Evolutionary conservation across 2,797 vertebrate genomes (phyloP), one percentile per base, ranked within the genome.

Genomic region (Lepus oiostolus): DNA sequence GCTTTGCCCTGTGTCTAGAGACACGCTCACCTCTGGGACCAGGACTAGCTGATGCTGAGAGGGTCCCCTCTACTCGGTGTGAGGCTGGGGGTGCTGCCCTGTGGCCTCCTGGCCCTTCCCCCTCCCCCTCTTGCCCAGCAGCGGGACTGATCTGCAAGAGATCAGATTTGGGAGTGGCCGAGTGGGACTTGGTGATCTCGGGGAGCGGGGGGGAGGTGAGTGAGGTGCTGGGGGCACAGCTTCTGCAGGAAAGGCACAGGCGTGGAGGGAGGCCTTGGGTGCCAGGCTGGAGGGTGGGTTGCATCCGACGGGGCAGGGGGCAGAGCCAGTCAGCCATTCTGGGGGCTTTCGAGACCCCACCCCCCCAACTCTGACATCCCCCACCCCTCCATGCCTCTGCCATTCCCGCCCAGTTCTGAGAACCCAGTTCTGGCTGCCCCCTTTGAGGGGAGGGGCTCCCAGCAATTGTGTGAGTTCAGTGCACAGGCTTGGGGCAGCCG

Each of bases 361-460:
- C 12, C 9, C 26, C 2, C 1, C 2, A 24, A 38, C 77, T 9
- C 10, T 2, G 62, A n/a, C 22, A 17, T 24, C 30, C 30, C 22
- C 58, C 68, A 35, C 42, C 19, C 8, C 35, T 30, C 17, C 67
- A 30, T 71, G 38, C 50, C 58, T 8, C 42, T 47, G 42, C 42
- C 42, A 47, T 47, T 47, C 9, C 42, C 42, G 42, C 42, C 42
- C 42, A 47, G 54, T 60, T 67, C 38, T 67, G 63, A 28, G 70
- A 68, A 47, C 22, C 3, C 5, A 7, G 0, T n/a, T 1, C 10
- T 47, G 32, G 22, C 50, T 42, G 38, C 38, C 0, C 7, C 35
- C 26, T 72, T 50, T 74, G 35, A 2, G 17, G 50, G 14, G 67
- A 89, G 42, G 58, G 19, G n/a, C 42, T 70, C 47, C 62, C 9